Evolutionary conservation across 2,797 vertebrate species (phyloP).

Genomic region (Pagetopsis macropterus): DNA sequence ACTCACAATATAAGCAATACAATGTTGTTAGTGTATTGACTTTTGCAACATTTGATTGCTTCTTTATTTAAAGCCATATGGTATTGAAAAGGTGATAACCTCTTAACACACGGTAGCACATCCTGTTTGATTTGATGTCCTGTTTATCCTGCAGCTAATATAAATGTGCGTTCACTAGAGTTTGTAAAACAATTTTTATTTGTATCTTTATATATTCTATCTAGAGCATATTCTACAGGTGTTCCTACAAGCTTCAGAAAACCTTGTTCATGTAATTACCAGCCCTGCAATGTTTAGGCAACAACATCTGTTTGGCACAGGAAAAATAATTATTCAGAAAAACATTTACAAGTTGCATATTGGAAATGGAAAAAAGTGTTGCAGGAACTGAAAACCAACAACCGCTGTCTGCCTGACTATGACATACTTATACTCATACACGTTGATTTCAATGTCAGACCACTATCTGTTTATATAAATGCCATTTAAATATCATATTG

Average conservation of each 20-base stretch:
- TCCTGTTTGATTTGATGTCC: not conserved
- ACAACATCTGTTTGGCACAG: too few relatives aligned
- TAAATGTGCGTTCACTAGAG: not conserved
- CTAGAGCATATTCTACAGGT: not conserved
- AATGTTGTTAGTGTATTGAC: too few relatives aligned
- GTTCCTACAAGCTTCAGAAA: not conserved
- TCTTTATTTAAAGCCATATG: not conserved
- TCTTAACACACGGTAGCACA: not conserved
- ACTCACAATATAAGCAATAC: too few relatives aligned
- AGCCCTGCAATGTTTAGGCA: not conserved
- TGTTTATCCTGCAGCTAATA: not conserved
- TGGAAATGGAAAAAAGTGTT: constrained; percentile 1
- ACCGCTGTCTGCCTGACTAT: not conserved
- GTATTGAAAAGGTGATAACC: not conserved
- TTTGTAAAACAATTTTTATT: not conserved
- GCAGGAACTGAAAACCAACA: not conserved
- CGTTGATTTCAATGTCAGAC: not conserved
- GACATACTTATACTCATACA: not conserved
- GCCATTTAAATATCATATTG: not conserved
- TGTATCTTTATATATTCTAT: not conserved
- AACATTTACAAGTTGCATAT: constrained; percentile 5
- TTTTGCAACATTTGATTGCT: too few relatives aligned
- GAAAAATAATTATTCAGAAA: not conserved
- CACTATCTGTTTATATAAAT: constrained; percentile 22
- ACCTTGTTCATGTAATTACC: not conserved